Evolutionary conservation across 2,888 invertebrate species (phyloP).

Genomic region (Cenopis cana): DNA sequence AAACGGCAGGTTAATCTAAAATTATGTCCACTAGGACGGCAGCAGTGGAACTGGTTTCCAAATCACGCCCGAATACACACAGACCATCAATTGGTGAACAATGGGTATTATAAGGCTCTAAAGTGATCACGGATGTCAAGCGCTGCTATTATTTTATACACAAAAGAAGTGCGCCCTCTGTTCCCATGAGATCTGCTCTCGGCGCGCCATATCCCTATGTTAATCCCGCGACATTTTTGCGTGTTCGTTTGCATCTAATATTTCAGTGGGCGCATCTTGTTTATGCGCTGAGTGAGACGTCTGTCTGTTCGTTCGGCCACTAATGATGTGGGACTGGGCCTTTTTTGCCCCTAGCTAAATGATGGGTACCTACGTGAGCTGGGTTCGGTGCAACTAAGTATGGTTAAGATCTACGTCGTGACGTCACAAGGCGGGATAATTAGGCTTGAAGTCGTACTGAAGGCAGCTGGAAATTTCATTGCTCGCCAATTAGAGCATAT

Average conservation of each 20-base stretch:
- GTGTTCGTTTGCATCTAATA: slow-evolving; percentile 77
- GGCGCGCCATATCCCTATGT: slow-evolving; percentile 69
- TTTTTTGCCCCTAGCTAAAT: slow-evolving; percentile 79
- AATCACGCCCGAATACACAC: background rate
- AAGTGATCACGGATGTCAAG: background rate
- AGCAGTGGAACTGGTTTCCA: slow-evolving; percentile 7
- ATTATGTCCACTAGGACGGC: background rate
- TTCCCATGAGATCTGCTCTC: slow-evolving; percentile 10
- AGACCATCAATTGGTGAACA: slow-evolving; percentile 3
- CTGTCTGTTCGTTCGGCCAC: slow-evolving; percentile 70
- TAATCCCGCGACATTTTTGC: slow-evolving; percentile 79
- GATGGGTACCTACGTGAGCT: slow-evolving; percentile 65
- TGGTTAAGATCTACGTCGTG: slow-evolving; percentile 23
- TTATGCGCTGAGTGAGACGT: slow-evolving; percentile 79
- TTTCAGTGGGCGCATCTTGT: slow-evolving; percentile 75
- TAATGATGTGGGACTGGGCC: slow-evolving; percentile 74
- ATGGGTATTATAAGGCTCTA: background rate
- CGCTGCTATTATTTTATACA: background rate
- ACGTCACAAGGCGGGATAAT: slow-evolving; percentile 22
- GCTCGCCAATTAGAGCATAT: background rate
- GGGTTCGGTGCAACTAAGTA: slow-evolving; percentile 53
- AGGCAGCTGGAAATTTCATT: background rate
- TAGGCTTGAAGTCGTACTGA: background rate
- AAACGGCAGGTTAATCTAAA: slow-evolving; percentile 7
- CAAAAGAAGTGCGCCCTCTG: slow-evolving; percentile 20